A percentile compares a stretch with the other conserved stretches of the same genome.
Evolutionary conservation across 2,113 vertebrate species (phyloP).

Genomic region (Prunella fulvescens): DNA sequence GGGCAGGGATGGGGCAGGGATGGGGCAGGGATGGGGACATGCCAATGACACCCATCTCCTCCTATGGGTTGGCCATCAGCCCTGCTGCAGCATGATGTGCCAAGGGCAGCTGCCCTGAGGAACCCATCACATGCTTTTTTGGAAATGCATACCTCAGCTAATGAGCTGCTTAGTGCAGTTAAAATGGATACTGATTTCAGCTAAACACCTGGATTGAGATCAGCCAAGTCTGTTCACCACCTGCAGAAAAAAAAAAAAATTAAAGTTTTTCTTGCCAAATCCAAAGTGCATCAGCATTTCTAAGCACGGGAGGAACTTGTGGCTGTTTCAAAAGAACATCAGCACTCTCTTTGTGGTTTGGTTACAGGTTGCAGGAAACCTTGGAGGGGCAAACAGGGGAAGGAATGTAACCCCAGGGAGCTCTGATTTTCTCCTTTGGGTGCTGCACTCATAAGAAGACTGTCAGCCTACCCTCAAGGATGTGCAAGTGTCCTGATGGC

Average conservation of each 20-base stretch:
- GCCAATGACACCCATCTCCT: not conserved
- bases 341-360: not conserved
- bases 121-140: not conserved
- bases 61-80: not conserved
- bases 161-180: not conserved
- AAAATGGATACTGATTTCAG: not conserved
- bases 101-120: not conserved
- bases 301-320: not conserved
- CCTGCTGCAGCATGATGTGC: not conserved
- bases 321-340: not conserved
- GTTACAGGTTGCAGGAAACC: not conserved
- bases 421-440: not conserved
- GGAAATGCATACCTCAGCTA: not conserved
- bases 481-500: not conserved
- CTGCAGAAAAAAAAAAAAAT: not conserved
- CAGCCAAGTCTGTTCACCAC: not conserved
- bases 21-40: not conserved
- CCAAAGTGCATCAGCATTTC: not conserved
- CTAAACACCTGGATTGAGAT: not conserved
- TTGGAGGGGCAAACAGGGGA: fast-evolving
- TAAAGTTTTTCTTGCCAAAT: not conserved
- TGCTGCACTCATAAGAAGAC: not conserved
- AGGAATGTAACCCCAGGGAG: not conserved
- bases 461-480: not conserved
- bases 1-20: not conserved